Evolutionary conservation across 2,888 invertebrate genomes (phyloP).

Genomic region (Dryococelus australis): DNA sequence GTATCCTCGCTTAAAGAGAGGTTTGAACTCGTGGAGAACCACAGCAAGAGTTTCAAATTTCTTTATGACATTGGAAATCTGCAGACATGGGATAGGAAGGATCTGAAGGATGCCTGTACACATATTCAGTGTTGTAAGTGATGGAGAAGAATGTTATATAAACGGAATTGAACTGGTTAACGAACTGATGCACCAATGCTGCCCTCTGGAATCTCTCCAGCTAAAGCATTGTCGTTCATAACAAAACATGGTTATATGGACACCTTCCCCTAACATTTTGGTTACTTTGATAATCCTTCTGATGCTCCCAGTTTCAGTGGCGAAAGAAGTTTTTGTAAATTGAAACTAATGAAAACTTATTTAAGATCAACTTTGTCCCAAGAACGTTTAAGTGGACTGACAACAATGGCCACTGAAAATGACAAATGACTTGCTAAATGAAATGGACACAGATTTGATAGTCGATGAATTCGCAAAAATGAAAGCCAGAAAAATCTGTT

Average conservation of each 20-base stretch:
- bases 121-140: slow-evolving; percentile 20
- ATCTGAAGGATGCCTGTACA: slow-evolving; percentile 20
- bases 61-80: too few species aligned
- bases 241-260: background rate
- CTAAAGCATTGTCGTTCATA: slow-evolving; percentile 19
- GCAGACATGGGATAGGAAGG: slow-evolving; percentile 30
- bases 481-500: too few species aligned
- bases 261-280: background rate
- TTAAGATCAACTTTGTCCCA: too few species aligned
- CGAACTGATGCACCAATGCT: background rate
- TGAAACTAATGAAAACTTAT: too few species aligned
- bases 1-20: slow-evolving; percentile 27
- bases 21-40: slow-evolving; percentile 31
- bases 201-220: background rate
- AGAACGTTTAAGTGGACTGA: too few species aligned
- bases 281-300: background rate
- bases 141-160: slow-evolving; percentile 33
- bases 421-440: too few species aligned
- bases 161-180: slow-evolving; percentile 31
- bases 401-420: too few species aligned
- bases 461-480: too few species aligned
- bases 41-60: too few species aligned
- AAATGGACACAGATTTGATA: too few species aligned
- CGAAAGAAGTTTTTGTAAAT: background rate
- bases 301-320: slow-evolving; percentile 11